Percentiles rank a stretch among this genome's conserved stretches.
phyloP scores from a whole-genome alignment of 1,140 invertebrate species.

The Drosophila teissieri region DNA sequence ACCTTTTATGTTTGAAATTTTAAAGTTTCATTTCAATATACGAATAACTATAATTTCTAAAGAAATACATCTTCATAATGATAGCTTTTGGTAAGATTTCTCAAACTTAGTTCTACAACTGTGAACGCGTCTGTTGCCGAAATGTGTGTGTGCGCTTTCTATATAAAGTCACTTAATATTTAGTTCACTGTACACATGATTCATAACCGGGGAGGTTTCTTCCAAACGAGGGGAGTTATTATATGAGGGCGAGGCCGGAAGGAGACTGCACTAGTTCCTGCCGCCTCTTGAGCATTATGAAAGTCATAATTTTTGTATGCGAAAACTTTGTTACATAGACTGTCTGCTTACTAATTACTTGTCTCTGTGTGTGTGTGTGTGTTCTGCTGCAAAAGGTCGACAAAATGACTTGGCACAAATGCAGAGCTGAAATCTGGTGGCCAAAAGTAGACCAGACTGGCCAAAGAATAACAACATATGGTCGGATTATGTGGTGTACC shows the following conservation, averaged over 20 bases:
- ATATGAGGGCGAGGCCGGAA: neutral
- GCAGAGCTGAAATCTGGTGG: neutral
- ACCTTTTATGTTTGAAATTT: too few relatives aligned
- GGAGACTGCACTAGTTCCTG: constrained; percentile 18
- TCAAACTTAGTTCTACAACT: neutral
- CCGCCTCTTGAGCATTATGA: constrained; percentile 23
- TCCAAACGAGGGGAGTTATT: neutral
- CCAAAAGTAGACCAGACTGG: constrained; percentile 1
- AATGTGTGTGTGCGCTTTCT: constrained; percentile 6
- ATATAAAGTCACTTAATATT: constrained; percentile 45
- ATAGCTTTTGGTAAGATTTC: too few relatives aligned
- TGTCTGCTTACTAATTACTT: constrained; percentile 36
- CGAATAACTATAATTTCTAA: too few relatives aligned
- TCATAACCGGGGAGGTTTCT: constrained; percentile 39
- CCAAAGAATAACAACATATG: neutral
- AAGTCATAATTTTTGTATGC: constrained; percentile 39
- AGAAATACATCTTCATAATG: too few relatives aligned
- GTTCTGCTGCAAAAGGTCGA: constrained; percentile 1
- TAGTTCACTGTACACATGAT: constrained; percentile 41
- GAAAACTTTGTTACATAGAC: constrained; percentile 26
- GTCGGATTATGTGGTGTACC: too few relatives aligned
- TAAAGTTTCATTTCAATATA: too few relatives aligned
- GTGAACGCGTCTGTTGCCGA: constrained; percentile 6
- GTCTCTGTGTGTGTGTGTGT: neutral
- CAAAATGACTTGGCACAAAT: constrained; percentile 7